Evolutionary conservation across 2,888 invertebrate genomes (phyloP), one percentile per base, ranked within the genome.

Genomic region (Bimastos eiseni): DNA sequence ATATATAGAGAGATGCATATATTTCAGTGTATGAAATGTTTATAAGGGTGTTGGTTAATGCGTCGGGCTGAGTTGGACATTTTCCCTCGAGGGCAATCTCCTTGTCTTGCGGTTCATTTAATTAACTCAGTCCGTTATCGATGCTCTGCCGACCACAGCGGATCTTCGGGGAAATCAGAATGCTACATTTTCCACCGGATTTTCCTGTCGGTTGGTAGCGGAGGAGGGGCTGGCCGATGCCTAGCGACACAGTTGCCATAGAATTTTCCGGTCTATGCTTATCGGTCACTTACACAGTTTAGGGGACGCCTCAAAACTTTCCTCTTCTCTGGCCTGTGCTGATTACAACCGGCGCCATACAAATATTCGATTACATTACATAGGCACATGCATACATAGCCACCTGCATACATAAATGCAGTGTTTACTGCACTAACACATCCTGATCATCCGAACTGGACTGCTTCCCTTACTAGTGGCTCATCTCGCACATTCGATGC

Each of bases 101-200:
- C 70, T n/a, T 70, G 70, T 70, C n/a, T 70, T 70, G n/a, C 70
- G 30, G 70, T n/a, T 70, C 70, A 70, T 70, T 70, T 70, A 70
- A 70, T 70, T 70, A 70, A 70, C 70, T 70, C 70, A n/a, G 8
- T 0, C 70, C 30, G 70, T n/a, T n/a, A 70, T 70, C 70, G 70
- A n/a, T n/a, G 11, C 11, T 3, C n/a, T n/a, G n/a, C 70, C n/a
- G n/a, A 70, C 49, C 6, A 15, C 2, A 49, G 8, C 11, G n/a
- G n/a, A 70, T 70, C 70, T n/a, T 70, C 13, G 30, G 70, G 70
- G 70, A 70, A 70, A 70, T 70, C 70, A 70, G n/a, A 11, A n/a
- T 70, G 70, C n/a, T n/a, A 11, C 11, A 70, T 70, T 70, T 70
- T 70, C 70, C 70, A 70, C 70, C 70, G 70, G 70, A 70, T n/a